A percentile compares a stretch with the other conserved stretches of the same genome.
Conservation (phyloP, 2,797 vertebrate species). For the Molossus molossus region DNA sequence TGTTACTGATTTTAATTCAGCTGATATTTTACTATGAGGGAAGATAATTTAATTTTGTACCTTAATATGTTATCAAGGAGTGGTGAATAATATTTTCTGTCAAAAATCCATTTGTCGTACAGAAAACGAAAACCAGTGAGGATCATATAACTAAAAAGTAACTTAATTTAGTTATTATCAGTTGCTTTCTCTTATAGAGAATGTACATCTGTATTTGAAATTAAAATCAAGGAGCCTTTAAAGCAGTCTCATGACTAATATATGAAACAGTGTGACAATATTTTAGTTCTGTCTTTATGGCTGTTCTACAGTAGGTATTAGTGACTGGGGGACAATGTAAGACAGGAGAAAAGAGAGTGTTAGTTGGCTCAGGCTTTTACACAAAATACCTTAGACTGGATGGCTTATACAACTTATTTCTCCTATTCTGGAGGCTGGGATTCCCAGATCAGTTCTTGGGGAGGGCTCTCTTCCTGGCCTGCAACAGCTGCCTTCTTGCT, state of each 20-base stretch:
- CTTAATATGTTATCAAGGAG: constrained; percentile 46
- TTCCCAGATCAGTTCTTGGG: not conserved
- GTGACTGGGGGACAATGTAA: not conserved
- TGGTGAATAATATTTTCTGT: constrained; percentile 28
- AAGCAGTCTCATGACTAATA: constrained; percentile 57
- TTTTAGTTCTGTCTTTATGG: constrained; percentile 43
- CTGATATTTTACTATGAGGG: constrained; percentile 57
- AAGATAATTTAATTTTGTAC: constrained; percentile 53
- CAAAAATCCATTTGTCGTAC: constrained; percentile 63
- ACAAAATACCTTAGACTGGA: not conserved
- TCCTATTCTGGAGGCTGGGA: not conserved
- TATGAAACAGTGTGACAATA: constrained; percentile 67
- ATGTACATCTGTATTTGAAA: constrained; percentile 45
- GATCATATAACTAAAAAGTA: constrained; percentile 51
- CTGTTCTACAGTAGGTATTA: not conserved
- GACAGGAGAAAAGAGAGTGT: not conserved
- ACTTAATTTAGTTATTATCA: constrained; percentile 52
- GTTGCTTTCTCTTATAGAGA: not conserved
- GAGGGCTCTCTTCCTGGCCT: not conserved
- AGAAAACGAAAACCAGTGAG: constrained; percentile 56
- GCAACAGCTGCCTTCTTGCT: not conserved
- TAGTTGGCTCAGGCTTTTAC: not conserved
- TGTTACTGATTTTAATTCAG: constrained; percentile 54
- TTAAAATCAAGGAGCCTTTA: constrained; percentile 66
- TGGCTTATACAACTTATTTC: constrained; percentile 9